phyloP scores from a whole-genome alignment of 1,140 invertebrate species.

The Bombyx mori region ASM3026992v2 NC_085125.1:2511001-2511500 shows the following conservation, averaged over 20 bases:
- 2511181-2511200: constrained; percentile 28
- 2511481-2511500: too few relatives aligned
- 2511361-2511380: too few relatives aligned
- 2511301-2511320: constrained; percentile 3
- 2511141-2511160: constrained; percentile 62
- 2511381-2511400: too few relatives aligned
- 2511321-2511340: constrained; percentile 35
- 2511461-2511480: too few relatives aligned
- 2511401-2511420: too few relatives aligned
- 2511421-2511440: too few relatives aligned
- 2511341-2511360: constrained; percentile 24
- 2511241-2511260: constrained; percentile 9
- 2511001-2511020: constrained; percentile 22
- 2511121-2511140: constrained; percentile 61
- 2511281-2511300: too few relatives aligned
- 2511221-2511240: constrained; percentile 23
- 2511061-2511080: constrained; percentile 14
- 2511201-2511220: constrained; percentile 59
- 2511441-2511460: too few relatives aligned
- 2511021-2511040: constrained; percentile 49
- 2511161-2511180: too few relatives aligned
- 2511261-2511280: too few relatives aligned
- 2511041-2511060: too few relatives aligned
- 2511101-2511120: constrained; percentile 26
- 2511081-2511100: too few relatives aligned